Evolutionary conservation across 2,113 vertebrate species (phyloP).

Genomic region (Cinclus mexicanus): DNA sequence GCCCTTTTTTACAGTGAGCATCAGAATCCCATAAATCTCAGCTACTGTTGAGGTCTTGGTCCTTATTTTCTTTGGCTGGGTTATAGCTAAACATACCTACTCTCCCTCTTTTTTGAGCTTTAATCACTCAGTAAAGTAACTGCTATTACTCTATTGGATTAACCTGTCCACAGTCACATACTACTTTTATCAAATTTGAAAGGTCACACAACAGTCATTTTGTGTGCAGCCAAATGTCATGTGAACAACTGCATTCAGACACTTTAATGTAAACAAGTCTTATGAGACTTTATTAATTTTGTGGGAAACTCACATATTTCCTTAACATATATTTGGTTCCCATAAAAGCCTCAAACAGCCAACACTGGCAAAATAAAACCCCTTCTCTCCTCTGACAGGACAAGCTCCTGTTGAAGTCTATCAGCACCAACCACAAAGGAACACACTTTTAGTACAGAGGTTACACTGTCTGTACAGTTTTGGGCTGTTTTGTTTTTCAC

Average conservation of each 20-base stretch:
- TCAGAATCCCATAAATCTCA: constrained; percentile 10
- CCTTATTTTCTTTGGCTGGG: neutral
- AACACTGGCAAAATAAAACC: neutral
- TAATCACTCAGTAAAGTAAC: constrained; percentile 38
- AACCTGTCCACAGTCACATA: neutral
- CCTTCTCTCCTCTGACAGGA: neutral
- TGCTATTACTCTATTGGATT: constrained; percentile 14
- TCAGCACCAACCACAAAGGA: neutral
- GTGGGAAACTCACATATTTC: constrained; percentile 44
- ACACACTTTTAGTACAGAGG: neutral
- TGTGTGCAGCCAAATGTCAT: constrained; percentile 7
- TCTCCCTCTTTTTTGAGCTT: constrained; percentile 4
- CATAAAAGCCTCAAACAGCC: neutral
- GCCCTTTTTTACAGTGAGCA: neutral
- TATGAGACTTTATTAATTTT: constrained; percentile 39
- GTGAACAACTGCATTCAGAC: constrained; percentile 34
- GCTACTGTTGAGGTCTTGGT: neutral
- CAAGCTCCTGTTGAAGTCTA: neutral
- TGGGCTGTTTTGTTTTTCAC: neutral
- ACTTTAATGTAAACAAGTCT: constrained; percentile 52
- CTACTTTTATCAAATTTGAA: neutral
- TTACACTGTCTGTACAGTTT: neutral
- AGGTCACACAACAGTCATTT: constrained; percentile 35
- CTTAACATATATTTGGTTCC: neutral
- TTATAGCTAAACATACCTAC: constrained; percentile 4